Conservation (phyloP, 2,888 invertebrate genomes). For the Drosophila atripex region DNA sequence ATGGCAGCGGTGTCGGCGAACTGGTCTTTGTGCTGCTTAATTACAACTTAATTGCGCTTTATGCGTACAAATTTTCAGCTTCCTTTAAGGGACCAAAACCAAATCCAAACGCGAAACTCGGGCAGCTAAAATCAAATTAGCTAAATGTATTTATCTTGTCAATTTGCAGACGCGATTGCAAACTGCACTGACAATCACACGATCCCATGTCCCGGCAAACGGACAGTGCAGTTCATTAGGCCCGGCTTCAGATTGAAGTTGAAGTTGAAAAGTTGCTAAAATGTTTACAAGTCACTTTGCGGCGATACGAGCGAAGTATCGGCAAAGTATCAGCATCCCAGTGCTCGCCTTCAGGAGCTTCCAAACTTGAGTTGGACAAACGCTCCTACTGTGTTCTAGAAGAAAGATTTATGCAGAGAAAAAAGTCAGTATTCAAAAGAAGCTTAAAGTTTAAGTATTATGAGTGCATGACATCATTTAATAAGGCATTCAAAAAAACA, state of each 20-base stretch:
- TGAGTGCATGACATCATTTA: no score
- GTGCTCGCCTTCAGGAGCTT: constrained; percentile 66
- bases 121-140: constrained; percentile 71
- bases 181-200: constrained; percentile 70
- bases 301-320: constrained; percentile 36
- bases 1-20: constrained; percentile 32
- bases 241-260: constrained; percentile 44
- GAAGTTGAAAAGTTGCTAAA: constrained; percentile 79
- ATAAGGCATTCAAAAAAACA: background rate
- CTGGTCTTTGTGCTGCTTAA: constrained; percentile 66
- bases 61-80: constrained; percentile 71
- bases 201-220: constrained; percentile 37
- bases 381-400: constrained; percentile 66
- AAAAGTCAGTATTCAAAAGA: background rate
- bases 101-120: constrained; percentile 22
- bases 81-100: constrained; percentile 49
- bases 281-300: constrained; percentile 79
- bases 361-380: constrained; percentile 60
- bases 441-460: no score
- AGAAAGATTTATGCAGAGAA: constrained; percentile 1
- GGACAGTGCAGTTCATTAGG: constrained; percentile 74
- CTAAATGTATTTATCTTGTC: constrained; percentile 81
- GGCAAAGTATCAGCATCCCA: constrained; percentile 9
- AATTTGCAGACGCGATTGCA: constrained; percentile 74
- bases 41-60: constrained; percentile 78